These are phyloP conservation scores for Trididemnum nubilum DNA, from an alignment of 23 tunicate species.

Conservation along the genomic window DNA sequence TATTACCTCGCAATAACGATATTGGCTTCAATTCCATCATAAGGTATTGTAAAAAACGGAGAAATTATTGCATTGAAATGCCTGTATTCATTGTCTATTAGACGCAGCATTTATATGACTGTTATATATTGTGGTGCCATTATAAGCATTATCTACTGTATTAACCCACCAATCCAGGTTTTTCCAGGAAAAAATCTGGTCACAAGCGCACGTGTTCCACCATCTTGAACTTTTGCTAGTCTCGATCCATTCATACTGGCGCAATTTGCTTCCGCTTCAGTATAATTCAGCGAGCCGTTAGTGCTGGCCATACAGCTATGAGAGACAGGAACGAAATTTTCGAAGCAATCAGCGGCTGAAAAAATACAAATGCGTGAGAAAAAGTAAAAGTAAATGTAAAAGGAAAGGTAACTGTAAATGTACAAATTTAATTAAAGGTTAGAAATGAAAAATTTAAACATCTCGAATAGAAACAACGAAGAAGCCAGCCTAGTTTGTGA, in stretches of 20 bases:
- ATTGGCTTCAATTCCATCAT: too few relatives aligned
- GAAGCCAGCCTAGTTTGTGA: too few relatives aligned
- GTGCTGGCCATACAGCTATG: conserved; percentile 62
- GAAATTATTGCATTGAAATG: too few relatives aligned
- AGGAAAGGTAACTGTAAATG: neutral
- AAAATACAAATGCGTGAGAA: neutral
- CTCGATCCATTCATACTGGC: conserved; percentile 49
- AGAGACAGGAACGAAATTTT: conserved; percentile 57
- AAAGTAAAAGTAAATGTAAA: neutral
- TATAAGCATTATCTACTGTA: too few relatives aligned
- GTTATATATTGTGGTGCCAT: too few relatives aligned
- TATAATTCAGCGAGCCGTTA: conserved; percentile 31
- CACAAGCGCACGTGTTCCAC: conserved; percentile 41
- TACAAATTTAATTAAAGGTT: neutral
- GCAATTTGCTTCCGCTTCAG: conserved; percentile 67
- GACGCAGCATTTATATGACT: too few relatives aligned
- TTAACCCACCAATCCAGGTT: conserved; percentile 67
- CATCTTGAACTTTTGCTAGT: conserved; percentile 51
- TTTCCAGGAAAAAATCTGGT: conserved; percentile 38
- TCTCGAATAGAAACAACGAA: too few relatives aligned
- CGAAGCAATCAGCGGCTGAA: conserved; percentile 84
- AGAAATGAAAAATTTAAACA: too few relatives aligned
- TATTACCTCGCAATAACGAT: too few relatives aligned
- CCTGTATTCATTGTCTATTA: too few relatives aligned
- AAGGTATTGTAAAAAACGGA: too few relatives aligned